phyloP scores from a whole-genome alignment of 35 echinoderm and acorn worm genomes.

The Lytechinus variegatus region DNA sequence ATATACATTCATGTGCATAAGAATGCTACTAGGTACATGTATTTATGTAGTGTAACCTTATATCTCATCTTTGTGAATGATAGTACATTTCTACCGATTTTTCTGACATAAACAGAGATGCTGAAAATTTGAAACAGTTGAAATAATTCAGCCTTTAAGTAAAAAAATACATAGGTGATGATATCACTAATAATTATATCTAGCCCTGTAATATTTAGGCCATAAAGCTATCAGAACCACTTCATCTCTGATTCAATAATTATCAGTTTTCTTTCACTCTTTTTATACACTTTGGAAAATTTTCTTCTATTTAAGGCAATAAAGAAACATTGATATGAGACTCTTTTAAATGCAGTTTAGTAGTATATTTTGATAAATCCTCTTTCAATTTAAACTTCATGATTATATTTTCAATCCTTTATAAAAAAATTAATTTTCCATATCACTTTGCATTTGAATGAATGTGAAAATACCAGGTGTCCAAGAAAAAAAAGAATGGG shows the following conservation, averaged over 20 bases:
- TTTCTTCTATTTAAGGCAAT: too few relatives aligned
- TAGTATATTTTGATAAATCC: too few relatives aligned
- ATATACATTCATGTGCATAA: background rate
- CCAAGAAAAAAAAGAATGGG: too few relatives aligned
- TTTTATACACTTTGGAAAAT: too few relatives aligned
- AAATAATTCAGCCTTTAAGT: background rate
- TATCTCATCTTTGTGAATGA: background rate
- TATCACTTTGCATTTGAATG: too few relatives aligned
- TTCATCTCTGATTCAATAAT: background rate
- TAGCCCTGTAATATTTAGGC: background rate
- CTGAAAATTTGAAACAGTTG: background rate
- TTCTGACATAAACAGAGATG: background rate
- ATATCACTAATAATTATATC: background rate
- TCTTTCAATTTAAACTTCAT: too few relatives aligned
- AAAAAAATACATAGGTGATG: background rate
- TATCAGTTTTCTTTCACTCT: background rate
- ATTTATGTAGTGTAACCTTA: background rate
- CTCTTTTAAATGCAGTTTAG: too few relatives aligned
- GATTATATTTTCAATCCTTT: too few relatives aligned
- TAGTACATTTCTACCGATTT: background rate
- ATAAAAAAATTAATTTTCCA: too few relatives aligned
- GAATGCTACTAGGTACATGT: background rate
- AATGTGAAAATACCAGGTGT: too few relatives aligned
- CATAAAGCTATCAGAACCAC: background rate
- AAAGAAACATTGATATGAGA: too few relatives aligned